Evolutionary conservation across 2,888 invertebrate genomes (phyloP).

Genomic region (Spicauda simplicius): DNA sequence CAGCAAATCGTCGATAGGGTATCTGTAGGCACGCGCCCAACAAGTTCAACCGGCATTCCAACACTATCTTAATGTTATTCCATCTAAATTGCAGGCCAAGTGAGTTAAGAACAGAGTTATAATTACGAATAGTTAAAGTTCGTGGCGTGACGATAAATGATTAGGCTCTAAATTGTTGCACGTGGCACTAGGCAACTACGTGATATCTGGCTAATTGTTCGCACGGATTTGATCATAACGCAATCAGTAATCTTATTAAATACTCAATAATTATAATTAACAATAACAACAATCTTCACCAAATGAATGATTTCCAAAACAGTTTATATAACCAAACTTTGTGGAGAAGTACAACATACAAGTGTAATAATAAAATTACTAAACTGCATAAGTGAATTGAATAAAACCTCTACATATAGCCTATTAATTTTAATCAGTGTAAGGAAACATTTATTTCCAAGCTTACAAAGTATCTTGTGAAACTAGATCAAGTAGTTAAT

Average conservation of each 20-base stretch:
- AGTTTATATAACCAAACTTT: no score
- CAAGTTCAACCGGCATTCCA: slow-evolving; percentile 19
- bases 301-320: no score
- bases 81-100: slow-evolving; percentile 28
- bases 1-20: slow-evolving; percentile 10
- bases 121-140: slow-evolving; percentile 32
- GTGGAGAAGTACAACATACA: no score
- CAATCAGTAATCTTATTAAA: not conserved
- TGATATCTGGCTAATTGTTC: not conserved
- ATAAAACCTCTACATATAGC: not conserved
- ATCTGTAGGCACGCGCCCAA: slow-evolving; percentile 18
- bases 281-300: no score
- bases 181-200: slow-evolving; percentile 20
- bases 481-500: slow-evolving; percentile 28
- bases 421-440: slow-evolving; percentile 6
- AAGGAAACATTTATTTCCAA: slow-evolving; percentile 2
- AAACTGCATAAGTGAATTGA: not conserved
- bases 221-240: not conserved
- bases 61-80: slow-evolving; percentile 25
- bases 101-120: slow-evolving; percentile 19
- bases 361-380: no score
- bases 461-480: slow-evolving; percentile 22
- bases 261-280: no score
- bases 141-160: slow-evolving; percentile 26
- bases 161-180: slow-evolving; percentile 20